Percentiles rank a stretch among this genome's conserved stretches.
These are phyloP conservation scores for Lepas anatifera DNA, from an alignment of 2,888 invertebrate genomes.

Conservation along the genomic window DNA sequence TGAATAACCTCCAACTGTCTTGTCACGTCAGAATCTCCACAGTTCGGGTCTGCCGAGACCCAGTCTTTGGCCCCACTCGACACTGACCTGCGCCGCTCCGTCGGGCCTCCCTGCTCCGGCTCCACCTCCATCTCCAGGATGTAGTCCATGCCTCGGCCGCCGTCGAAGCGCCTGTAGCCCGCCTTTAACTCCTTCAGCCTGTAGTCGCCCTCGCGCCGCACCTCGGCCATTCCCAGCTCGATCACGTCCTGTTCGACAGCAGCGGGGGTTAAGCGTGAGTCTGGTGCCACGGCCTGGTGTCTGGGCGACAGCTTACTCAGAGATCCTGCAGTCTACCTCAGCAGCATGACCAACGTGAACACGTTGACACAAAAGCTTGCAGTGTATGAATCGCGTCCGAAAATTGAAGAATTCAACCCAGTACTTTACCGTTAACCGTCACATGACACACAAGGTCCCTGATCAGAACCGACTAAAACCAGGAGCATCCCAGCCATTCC, in stretches of 20 bases:
- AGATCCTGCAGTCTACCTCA: no score
- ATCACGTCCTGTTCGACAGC: neutral
- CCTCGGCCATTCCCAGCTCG: neutral
- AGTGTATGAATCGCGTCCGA: no score
- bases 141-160: constrained; percentile 74
- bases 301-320: no score
- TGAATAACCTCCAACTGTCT: no score
- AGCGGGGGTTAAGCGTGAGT: no score
- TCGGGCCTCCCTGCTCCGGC: neutral
- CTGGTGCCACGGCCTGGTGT: no score
- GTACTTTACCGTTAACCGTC: neutral
- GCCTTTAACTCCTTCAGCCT: constrained; percentile 34
- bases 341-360: no score
- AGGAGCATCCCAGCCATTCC: neutral
- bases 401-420: neutral
- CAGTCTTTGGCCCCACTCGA: no score
- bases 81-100: neutral
- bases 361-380: no score
- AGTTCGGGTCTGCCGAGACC: no score
- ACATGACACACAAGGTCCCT: neutral
- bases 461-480: neutral
- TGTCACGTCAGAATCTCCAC: no score
- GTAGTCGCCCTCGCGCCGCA: neutral
- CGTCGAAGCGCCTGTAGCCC: constrained; percentile 65
- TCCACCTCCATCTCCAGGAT: constrained; percentile 54